A percentile compares a stretch with the other conserved stretches of the same genome.
These are phyloP conservation scores for Halotydeus destructor DNA, from an alignment of 1,140 invertebrate genomes.

Conservation along the genomic window DNA sequence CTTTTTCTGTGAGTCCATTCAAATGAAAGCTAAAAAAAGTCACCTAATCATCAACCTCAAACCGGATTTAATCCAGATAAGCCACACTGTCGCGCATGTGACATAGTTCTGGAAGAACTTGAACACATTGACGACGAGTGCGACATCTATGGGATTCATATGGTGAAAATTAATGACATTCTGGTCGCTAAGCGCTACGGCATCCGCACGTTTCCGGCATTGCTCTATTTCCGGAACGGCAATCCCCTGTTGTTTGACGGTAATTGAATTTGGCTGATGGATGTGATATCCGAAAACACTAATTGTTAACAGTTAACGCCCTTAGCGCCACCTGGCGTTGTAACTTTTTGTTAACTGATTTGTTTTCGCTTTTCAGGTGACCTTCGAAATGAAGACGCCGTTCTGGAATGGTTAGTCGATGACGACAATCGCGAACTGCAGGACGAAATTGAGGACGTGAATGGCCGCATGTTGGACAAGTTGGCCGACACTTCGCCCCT, in stretches of 20 bases:
- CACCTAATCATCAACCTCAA: background rate
- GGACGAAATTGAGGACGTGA: conserved; percentile 78
- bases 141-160: conserved; percentile 75
- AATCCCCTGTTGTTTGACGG: conserved; percentile 78
- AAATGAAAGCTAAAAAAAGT: background rate
- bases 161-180: conserved; percentile 82
- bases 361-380: conserved; percentile 38
- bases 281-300: no score
- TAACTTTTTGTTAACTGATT: conserved; percentile 1
- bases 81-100: conserved; percentile 74
- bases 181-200: conserved; percentile 55
- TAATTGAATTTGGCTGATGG: no score
- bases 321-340: background rate
- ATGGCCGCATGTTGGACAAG: conserved; percentile 66
- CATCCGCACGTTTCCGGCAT: conserved; percentile 78
- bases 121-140: conserved; percentile 82
- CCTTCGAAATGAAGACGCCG: conserved; percentile 35
- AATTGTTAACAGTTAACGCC: background rate
- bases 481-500: conserved; percentile 66
- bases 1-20: conserved; percentile 54
- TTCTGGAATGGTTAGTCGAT: conserved; percentile 65
- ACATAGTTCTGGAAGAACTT: conserved; percentile 64
- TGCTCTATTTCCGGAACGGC: conserved; percentile 78
- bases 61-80: conserved; percentile 42
- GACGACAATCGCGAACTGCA: conserved; percentile 79